Evolutionary conservation across 2,113 vertebrate species (phyloP).

Genomic region (Pleuronectes platessa): DNA sequence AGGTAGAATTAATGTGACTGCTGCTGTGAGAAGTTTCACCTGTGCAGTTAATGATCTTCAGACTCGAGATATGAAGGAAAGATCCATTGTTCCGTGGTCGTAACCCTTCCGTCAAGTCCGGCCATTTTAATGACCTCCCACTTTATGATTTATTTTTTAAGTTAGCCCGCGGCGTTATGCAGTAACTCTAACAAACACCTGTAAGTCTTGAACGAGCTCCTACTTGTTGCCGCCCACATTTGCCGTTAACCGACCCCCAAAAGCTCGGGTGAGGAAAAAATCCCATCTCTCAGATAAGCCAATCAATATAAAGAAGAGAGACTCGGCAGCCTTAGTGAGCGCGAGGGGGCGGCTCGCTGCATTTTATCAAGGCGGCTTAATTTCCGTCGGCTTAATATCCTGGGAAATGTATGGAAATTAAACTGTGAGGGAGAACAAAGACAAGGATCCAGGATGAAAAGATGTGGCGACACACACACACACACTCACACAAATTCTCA

Average conservation of each 20-base stretch:
- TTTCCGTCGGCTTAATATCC: conserved; percentile 76
- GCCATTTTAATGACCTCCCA: conserved; percentile 24
- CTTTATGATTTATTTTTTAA: conserved; percentile 16
- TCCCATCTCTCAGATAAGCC: conserved; percentile 56
- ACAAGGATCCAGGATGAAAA: conserved; percentile 50
- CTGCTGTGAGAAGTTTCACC: conserved; percentile 45
- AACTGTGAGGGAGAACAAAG: conserved; percentile 73
- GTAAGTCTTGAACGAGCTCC: conserved; percentile 27
- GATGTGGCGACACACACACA: conserved; percentile 45
- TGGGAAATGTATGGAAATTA: conserved; percentile 78
- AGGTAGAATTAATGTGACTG: conserved; percentile 37
- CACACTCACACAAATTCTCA: background rate
- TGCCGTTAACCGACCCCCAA: conserved; percentile 10
- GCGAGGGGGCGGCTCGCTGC: conserved; percentile 63
- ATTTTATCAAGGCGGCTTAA: conserved; percentile 77
- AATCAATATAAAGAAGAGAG: conserved; percentile 63
- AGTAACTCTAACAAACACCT: conserved; percentile 28
- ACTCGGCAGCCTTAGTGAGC: conserved; percentile 51
- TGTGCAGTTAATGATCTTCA: conserved; percentile 57
- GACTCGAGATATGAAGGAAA: conserved; percentile 23
- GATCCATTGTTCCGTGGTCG: conserved; percentile 27
- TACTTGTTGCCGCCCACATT: conserved; percentile 20
- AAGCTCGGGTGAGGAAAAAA: conserved; percentile 43
- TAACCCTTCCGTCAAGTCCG: background rate
- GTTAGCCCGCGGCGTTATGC: background rate